A percentile compares a stretch with the other conserved stretches of the same genome.
Conservation (phyloP, 2,888 invertebrate genomes). For the Zootermopsis nevadensis region DNA sequence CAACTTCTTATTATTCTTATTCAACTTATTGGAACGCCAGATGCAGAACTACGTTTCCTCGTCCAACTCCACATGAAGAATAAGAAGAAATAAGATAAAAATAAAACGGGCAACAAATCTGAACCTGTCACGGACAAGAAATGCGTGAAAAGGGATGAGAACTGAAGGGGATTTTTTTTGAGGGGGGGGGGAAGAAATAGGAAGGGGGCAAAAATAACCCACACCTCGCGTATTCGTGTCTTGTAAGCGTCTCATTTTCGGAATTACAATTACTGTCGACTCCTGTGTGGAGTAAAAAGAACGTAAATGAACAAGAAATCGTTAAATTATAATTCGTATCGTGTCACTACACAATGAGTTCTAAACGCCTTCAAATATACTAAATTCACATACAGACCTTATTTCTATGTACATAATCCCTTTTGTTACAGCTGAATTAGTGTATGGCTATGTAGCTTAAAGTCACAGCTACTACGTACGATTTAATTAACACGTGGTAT, state of each 20-base stretch:
- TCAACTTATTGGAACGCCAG: slow-evolving; percentile 46
- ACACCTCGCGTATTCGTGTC: background rate
- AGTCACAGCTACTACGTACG: too few species aligned
- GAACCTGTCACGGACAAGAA: slow-evolving; percentile 33
- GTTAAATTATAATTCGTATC: background rate
- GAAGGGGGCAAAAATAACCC: background rate
- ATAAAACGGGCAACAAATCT: slow-evolving; percentile 25
- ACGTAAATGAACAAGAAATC: background rate
- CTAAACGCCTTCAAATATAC: background rate
- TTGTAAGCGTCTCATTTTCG: background rate
- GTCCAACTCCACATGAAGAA: background rate
- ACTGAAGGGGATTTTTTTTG: background rate
- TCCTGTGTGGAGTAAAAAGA: background rate
- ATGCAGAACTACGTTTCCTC: slow-evolving; percentile 36
- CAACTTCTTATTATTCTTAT: slow-evolving; percentile 24
- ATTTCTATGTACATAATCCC: too few species aligned
- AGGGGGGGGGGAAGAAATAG: background rate
- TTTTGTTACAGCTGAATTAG: too few species aligned
- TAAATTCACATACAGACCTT: too few species aligned
- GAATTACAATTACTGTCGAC: background rate
- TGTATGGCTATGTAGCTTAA: too few species aligned
- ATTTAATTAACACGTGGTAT: too few species aligned
- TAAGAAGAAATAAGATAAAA: background rate
- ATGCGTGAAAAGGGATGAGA: slow-evolving; percentile 11
- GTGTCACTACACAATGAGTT: background rate